These are phyloP conservation scores for Sciurus carolinensis DNA, from an alignment of 2,797 vertebrate species.

Conservation along the genomic window DNA sequence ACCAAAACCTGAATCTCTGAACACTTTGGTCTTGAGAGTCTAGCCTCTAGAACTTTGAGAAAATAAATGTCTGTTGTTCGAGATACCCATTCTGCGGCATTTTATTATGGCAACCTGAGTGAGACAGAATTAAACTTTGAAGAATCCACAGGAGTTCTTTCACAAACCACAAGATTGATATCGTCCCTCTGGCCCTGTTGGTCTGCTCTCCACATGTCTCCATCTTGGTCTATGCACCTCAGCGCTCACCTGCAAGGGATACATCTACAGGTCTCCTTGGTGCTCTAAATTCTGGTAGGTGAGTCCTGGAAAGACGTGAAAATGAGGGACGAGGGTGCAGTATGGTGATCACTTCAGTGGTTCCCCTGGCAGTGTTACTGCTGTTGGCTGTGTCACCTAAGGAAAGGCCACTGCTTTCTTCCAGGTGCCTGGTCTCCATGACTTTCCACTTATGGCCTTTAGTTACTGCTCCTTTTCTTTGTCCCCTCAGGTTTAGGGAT, in stretches of 20 bases:
- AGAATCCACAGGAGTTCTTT: neutral
- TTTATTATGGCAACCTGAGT: neutral
- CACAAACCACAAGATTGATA: neutral
- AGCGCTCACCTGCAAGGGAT: neutral
- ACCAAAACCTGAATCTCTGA: neutral
- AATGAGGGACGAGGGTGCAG: neutral
- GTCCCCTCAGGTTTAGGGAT: neutral
- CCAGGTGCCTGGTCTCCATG: rapidly evolving
- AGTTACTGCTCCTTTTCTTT: neutral
- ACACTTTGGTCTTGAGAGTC: neutral
- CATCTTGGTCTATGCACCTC: neutral
- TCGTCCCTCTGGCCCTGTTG: neutral
- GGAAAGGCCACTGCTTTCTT: neutral
- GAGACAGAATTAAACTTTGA: neutral
- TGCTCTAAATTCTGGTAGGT: neutral
- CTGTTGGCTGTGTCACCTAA: neutral
- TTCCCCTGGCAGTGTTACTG: neutral
- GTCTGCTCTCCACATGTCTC: neutral
- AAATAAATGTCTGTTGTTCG: neutral
- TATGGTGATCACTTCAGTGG: neutral
- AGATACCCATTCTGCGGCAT: neutral
- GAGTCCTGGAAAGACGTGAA: neutral
- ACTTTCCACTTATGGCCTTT: neutral
- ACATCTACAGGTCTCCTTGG: neutral
- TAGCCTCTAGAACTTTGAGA: neutral